These are phyloP conservation scores for Penaeus vannamei DNA, from an alignment of 1,140 invertebrate genomes.

Conservation along the genomic window DNA sequence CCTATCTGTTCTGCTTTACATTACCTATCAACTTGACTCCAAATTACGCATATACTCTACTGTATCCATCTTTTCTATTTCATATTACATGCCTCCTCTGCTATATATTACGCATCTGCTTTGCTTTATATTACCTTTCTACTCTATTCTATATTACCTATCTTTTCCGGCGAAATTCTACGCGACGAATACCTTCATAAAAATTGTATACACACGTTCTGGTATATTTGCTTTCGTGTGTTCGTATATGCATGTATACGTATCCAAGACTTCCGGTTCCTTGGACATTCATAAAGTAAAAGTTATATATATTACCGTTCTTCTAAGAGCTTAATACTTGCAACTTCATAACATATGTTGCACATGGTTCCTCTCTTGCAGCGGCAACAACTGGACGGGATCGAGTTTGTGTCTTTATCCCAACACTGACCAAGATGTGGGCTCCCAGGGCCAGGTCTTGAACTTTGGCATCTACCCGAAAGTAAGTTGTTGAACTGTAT, in stretches of 20 bases:
- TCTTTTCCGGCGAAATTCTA: no score
- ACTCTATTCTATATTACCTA: no score
- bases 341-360: background rate
- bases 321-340: background rate
- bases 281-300: background rate
- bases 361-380: background rate
- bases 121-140: no score
- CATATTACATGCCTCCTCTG: no score
- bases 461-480: constrained; percentile 36
- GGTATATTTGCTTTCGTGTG: background rate
- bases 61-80: no score
- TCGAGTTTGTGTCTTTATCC: constrained; percentile 26
- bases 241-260: background rate
- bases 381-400: background rate
- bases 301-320: background rate
- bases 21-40: no score
- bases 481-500: background rate
- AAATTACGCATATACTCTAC: no score
- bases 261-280: background rate
- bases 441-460: background rate
- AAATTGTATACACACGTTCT: background rate
- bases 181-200: background rate
- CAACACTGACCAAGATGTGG: constrained; percentile 3
- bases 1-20: no score
- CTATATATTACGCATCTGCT: no score